Conservation (phyloP, 1,140 invertebrate genomes). For the Orius insidiosus region DNA sequence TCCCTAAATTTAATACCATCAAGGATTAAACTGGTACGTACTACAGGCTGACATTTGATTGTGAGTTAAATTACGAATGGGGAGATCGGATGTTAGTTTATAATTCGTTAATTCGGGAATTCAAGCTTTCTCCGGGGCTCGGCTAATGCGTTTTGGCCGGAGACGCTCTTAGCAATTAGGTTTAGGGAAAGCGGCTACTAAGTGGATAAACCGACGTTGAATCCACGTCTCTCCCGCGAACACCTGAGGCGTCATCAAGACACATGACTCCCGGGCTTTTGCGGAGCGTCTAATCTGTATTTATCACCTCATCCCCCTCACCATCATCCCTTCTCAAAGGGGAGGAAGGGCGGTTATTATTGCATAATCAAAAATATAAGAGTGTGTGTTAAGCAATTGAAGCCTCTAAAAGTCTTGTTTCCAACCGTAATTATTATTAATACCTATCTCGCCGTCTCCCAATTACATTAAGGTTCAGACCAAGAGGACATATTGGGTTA, state of each 20-base stretch:
- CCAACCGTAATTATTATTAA: conserved; percentile 8
- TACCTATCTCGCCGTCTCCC: background rate
- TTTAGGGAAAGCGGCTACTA: no score
- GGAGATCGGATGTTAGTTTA: no score
- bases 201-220: background rate
- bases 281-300: conserved; percentile 8
- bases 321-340: background rate
- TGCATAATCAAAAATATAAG: conserved; percentile 12
- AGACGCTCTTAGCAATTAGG: no score
- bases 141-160: no score
- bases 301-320: conserved; percentile 8
- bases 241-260: conserved; percentile 6
- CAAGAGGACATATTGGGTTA: no score
- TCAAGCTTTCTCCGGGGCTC: no score
- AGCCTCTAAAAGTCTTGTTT: background rate
- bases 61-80: no score
- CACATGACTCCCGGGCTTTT: background rate
- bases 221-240: background rate
- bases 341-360: conserved; percentile 6
- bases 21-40: background rate
- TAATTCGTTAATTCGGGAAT: no score
- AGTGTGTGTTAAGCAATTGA: conserved; percentile 7
- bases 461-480: no score
- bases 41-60: no score
- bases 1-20: background rate